Percentiles rank a stretch among this genome's conserved stretches.
These are phyloP conservation scores for Numenius phaeopus DNA, from an alignment of 2,797 vertebrate species.

Conservation along the genomic window DNA sequence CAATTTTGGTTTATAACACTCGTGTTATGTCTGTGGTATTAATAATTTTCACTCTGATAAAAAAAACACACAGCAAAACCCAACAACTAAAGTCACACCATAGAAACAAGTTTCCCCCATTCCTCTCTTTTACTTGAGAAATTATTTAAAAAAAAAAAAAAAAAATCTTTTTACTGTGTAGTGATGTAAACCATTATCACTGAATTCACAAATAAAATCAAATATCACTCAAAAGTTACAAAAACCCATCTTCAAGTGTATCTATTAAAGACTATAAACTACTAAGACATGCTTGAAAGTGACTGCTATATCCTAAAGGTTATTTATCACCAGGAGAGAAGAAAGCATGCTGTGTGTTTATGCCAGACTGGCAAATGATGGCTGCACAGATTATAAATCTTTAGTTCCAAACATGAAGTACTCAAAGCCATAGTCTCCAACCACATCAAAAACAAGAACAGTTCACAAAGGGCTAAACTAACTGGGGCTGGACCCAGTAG, in stretches of 20 bases:
- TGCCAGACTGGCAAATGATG: neutral
- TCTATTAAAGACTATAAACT: neutral
- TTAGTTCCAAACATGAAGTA: constrained; percentile 9
- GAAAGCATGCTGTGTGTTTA: neutral
- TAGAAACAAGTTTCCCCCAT: neutral
- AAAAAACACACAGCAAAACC: neutral
- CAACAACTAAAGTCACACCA: neutral
- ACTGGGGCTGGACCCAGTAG: neutral
- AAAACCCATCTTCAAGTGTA: neutral
- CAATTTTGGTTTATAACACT: neutral
- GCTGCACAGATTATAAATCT: constrained; percentile 8
- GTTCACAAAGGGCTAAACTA: constrained; percentile 13
- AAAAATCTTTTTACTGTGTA: neutral
- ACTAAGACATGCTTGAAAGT: neutral
- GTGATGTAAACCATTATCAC: neutral
- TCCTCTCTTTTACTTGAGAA: neutral
- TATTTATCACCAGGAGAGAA: neutral
- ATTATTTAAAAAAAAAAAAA: too few relatives aligned
- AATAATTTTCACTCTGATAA: neutral
- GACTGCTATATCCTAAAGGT: neutral
- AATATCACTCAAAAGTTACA: neutral
- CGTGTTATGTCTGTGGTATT: neutral
- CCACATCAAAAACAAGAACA: constrained; percentile 47
- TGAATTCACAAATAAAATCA: neutral
- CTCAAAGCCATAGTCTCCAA: neutral